Evolutionary conservation across 2,797 vertebrate species (phyloP).

Genomic region (Eutrigla gurnardus): DNA sequence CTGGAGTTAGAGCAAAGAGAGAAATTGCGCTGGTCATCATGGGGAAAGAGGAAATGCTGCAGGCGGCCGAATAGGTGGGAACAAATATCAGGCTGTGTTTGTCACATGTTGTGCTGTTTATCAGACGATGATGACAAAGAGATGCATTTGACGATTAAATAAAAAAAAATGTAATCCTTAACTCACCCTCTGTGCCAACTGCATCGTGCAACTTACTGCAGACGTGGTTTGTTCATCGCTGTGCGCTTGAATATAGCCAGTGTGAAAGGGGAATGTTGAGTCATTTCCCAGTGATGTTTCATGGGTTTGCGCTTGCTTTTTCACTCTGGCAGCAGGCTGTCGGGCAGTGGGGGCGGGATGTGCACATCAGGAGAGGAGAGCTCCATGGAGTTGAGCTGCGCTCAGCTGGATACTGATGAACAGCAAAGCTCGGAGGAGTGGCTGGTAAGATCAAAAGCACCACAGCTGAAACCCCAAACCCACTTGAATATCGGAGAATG

Average conservation of each 20-base stretch:
- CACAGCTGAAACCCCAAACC: conserved; percentile 40
- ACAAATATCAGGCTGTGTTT: neutral
- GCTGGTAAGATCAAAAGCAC: conserved; percentile 71
- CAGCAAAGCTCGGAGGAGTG: conserved; percentile 65
- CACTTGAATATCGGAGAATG: conserved; percentile 20
- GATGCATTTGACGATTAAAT: conserved; percentile 14
- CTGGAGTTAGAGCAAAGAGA: conserved; percentile 86
- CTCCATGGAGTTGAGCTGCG: conserved; percentile 64
- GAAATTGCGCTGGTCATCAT: conserved; percentile 85
- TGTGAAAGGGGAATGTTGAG: conserved; percentile 42
- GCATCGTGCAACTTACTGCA: conserved; percentile 4
- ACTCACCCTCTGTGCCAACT: neutral
- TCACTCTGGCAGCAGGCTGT: conserved; percentile 67
- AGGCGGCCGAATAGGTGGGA: conserved; percentile 86
- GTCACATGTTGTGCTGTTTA: neutral
- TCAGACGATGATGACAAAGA: neutral
- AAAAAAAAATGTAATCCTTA: neutral
- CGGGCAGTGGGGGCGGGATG: conserved; percentile 50
- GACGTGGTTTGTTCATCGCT: conserved; percentile 11
- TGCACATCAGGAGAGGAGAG: conserved; percentile 72
- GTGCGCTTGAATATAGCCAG: conserved; percentile 22
- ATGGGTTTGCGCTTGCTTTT: conserved; percentile 46
- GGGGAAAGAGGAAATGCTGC: conserved; percentile 86
- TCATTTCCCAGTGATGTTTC: conserved; percentile 33
- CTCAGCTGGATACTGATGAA: conserved; percentile 68